A percentile compares a stretch with the other conserved stretches of the same genome.
Evolutionary conservation across 1,140 invertebrate species (phyloP).

Genomic region (Camponotus pennsylvanicus): DNA sequence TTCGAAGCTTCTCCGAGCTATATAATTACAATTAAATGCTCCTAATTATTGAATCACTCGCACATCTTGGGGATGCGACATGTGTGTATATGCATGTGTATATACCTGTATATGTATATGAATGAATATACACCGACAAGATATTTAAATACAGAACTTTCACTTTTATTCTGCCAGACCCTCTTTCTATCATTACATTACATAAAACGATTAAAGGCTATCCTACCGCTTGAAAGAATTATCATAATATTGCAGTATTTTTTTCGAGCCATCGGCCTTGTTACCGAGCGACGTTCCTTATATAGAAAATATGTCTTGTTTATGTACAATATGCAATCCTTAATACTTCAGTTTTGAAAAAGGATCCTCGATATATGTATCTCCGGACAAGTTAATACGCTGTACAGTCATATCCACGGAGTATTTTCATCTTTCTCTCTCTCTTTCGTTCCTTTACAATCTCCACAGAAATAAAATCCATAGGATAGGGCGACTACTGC

Average conservation of each 20-base stretch:
- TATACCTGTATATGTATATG: conserved; percentile 11
- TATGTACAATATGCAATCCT: conserved; percentile 87
- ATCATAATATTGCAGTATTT: conserved; percentile 87
- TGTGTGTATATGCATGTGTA: not conserved
- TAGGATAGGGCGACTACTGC: conserved; percentile 44
- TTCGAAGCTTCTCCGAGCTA: not conserved
- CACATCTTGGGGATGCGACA: not conserved
- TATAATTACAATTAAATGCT: conserved; percentile 39
- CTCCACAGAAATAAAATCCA: conserved; percentile 44
- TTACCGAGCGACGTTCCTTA: conserved; percentile 84
- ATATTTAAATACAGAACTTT: conserved; percentile 86
- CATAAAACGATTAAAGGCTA: conserved; percentile 87
- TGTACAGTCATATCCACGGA: conserved; percentile 85
- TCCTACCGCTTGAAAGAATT: conserved; percentile 86
- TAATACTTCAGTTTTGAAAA: conserved; percentile 84
- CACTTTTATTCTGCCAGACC: conserved; percentile 86
- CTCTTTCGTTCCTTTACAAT: conserved; percentile 55
- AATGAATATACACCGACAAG: conserved; percentile 64
- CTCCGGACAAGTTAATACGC: conserved; percentile 83
- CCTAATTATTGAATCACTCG: not conserved
- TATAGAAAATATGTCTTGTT: conserved; percentile 87
- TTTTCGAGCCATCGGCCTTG: conserved; percentile 82
- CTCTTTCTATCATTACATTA: conserved; percentile 86
- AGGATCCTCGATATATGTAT: conserved; percentile 83
- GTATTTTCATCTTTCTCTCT: conserved; percentile 73